Evolutionary conservation across 2,888 invertebrate genomes (phyloP), one percentile per base, ranked within the genome.

Genomic region (Lepetodrilus schrolli): DNA sequence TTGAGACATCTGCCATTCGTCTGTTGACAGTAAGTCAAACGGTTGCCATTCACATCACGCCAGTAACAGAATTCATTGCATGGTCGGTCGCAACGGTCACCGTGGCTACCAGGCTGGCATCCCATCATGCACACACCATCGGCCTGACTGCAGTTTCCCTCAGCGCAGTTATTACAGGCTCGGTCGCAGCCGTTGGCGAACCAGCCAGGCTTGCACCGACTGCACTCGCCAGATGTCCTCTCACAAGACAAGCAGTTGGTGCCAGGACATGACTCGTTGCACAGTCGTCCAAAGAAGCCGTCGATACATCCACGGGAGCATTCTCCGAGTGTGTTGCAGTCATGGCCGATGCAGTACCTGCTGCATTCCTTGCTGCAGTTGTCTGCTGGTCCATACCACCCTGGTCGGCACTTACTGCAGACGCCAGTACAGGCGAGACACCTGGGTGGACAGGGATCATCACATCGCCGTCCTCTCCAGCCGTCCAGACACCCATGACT

Each of bases 391-490:
- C 30, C 58, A 21, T n/a, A 58, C 58, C 58, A 58, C n/a, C 58
- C 30, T 58, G 58, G 58, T 2, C 34, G 13, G n/a, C 58, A 58
- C 26, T 30, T 17, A 58, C 30, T 21, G 17, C 58, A 58, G 5
- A 34, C 10, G 13, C n/a, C 17, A 8, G 58, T 58, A 58, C 58
- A 58, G 2, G 26, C 23, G 30, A 30, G 23, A 34, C 80, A 79
- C 48, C 79, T 74, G 3, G 58, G 34, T 30, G 80, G 79, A 47
- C 82, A 82, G 30, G 69, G 65, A 10, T 70, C 23, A 21, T 82
- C 72, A 77, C 83, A 83, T 5, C 73, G 66, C 1, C 36, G 37
- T n/a, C 82, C 82, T 50, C 74, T 80, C 70, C 73, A 77, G 38
- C 73, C 70, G 1, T 47, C 26, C 20, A 74, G 50, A 75, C 83